phyloP scores from a whole-genome alignment of 2,113 vertebrate species.

The Pterocles gutturalis region DNA sequence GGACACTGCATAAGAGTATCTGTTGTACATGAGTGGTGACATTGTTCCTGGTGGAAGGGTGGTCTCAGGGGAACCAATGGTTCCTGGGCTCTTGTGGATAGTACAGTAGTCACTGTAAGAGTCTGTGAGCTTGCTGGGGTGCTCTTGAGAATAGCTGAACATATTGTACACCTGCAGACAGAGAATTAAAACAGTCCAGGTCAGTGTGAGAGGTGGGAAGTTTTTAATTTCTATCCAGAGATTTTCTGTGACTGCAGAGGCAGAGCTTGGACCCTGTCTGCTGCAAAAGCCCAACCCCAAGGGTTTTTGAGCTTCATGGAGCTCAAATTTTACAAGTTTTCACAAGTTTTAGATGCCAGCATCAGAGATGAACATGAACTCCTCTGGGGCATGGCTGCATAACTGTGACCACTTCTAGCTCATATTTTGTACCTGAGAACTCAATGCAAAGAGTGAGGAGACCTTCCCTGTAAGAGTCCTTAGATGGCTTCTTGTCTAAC shows the following conservation, averaged over 20 bases:
- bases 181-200: neutral
- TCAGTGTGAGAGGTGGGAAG: neutral
- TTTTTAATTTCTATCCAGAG: neutral
- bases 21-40: neutral
- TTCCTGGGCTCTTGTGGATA: neutral
- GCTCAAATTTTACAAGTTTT: neutral
- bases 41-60: neutral
- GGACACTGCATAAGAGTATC: constrained; percentile 35
- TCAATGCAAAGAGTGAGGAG: neutral
- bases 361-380: neutral
- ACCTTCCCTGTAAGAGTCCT: neutral
- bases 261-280: fast-evolving
- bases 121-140: constrained; percentile 33
- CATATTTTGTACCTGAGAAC: neutral
- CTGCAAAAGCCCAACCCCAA: neutral
- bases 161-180: constrained; percentile 34
- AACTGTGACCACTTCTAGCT: neutral
- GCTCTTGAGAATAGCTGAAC: constrained; percentile 47
- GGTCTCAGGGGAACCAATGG: neutral
- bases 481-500: neutral
- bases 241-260: neutral
- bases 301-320: neutral
- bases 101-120: constrained; percentile 49
- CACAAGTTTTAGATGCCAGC: neutral
- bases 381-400: neutral